A percentile compares a stretch with the other conserved stretches of the same genome.
These are phyloP conservation scores for Ormyrus rosae DNA, from an alignment of 2,888 invertebrate genomes.

Conservation along the genomic window DNA sequence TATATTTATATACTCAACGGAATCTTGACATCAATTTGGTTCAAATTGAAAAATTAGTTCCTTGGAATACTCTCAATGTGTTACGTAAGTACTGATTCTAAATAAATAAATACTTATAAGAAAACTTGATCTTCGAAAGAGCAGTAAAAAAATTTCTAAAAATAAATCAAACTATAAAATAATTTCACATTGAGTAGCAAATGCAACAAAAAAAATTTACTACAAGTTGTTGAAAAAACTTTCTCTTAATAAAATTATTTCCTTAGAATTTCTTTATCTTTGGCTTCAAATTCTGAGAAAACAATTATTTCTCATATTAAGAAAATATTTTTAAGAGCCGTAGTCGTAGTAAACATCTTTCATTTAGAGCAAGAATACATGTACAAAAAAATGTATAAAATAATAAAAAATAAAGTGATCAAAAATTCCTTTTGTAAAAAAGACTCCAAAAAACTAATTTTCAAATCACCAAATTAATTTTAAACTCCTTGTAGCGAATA, in stretches of 20 bases:
- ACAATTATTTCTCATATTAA: slow-evolving; percentile 39
- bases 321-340: slow-evolving; percentile 28
- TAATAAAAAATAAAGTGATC: slow-evolving; percentile 31
- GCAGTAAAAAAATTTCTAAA: slow-evolving; percentile 37
- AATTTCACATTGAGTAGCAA: slow-evolving; percentile 1
- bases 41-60: slow-evolving; percentile 39
- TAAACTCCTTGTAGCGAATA: slow-evolving; percentile 19
- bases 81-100: slow-evolving; percentile 47
- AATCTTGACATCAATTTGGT: slow-evolving; percentile 36
- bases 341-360: slow-evolving; percentile 42
- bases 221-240: slow-evolving; percentile 31
- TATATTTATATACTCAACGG: slow-evolving; percentile 37
- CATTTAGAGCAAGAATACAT: neutral
- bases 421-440: slow-evolving; percentile 31
- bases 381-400: slow-evolving; percentile 27
- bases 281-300: slow-evolving; percentile 54
- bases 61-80: slow-evolving; percentile 7
- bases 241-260: slow-evolving; percentile 44
- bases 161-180: slow-evolving; percentile 50
- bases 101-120: slow-evolving; percentile 47
- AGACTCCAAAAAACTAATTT: slow-evolving; percentile 48
- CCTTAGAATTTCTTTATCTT: slow-evolving; percentile 53
- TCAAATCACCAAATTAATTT: slow-evolving; percentile 29
- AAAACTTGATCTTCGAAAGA: slow-evolving; percentile 21
- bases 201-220: slow-evolving; percentile 25